Percentiles rank a stretch among this genome's conserved stretches.
Evolutionary conservation across 2,888 invertebrate species (phyloP).

Genomic region (Brachylomia viminalis): DNA sequence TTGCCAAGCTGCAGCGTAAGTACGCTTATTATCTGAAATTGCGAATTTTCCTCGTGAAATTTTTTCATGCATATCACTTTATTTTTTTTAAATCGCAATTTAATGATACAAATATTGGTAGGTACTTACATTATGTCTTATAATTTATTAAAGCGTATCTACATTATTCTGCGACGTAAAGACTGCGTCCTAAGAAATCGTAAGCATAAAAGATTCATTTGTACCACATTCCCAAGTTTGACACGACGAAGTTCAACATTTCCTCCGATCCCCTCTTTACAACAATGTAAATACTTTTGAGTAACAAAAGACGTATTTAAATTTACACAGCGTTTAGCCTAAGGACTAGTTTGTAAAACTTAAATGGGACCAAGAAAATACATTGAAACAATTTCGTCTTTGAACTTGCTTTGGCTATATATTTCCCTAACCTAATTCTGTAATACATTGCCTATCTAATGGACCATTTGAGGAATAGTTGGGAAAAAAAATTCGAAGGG

Average conservation of each 20-base stretch:
- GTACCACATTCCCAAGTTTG: slow-evolving; percentile 46
- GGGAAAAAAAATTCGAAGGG: slow-evolving; percentile 41
- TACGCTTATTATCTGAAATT: not conserved
- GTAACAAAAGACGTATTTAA: slow-evolving; percentile 59
- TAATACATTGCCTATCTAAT: slow-evolving; percentile 60
- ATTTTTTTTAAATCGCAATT: not conserved
- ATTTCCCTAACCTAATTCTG: slow-evolving; percentile 48
- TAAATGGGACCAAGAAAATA: slow-evolving; percentile 65
- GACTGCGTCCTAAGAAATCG: slow-evolving; percentile 10
- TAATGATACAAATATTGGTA: not conserved
- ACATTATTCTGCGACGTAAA: slow-evolving; percentile 8
- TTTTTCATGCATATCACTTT: not conserved
- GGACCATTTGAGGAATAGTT: slow-evolving; percentile 54
- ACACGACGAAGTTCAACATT: slow-evolving; percentile 35
- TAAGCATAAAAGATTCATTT: slow-evolving; percentile 33
- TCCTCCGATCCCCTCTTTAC: slow-evolving; percentile 24
- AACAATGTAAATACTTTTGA: slow-evolving; percentile 58
- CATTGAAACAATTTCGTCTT: slow-evolving; percentile 60
- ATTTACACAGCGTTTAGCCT: slow-evolving; percentile 55
- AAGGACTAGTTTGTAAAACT: slow-evolving; percentile 65
- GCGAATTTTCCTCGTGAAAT: not conserved
- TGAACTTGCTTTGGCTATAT: slow-evolving; percentile 36
- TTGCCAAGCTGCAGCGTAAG: not conserved
- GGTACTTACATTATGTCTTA: not conserved
- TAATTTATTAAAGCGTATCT: not conserved